phyloP scores from a whole-genome alignment of 2,113 vertebrate genomes.

The Lanius collurio region DNA sequence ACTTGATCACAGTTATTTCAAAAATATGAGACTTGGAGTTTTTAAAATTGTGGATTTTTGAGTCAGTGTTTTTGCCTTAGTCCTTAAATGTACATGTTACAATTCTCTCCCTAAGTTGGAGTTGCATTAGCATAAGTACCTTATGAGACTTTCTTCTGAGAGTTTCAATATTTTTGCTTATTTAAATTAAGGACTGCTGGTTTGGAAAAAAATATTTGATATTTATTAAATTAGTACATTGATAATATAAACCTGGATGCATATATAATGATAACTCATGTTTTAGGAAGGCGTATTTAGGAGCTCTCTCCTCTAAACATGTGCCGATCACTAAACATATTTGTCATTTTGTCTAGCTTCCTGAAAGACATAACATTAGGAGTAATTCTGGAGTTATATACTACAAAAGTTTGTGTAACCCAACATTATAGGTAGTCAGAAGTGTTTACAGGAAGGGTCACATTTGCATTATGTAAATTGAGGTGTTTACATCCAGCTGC shows the following conservation, averaged over 20 bases:
- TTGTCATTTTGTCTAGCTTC: not conserved
- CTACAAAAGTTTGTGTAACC: not conserved
- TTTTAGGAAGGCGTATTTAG: not conserved
- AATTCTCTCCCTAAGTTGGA: not conserved
- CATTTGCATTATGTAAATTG: constrained; percentile 47
- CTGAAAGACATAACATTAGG: not conserved
- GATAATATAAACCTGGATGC: not conserved
- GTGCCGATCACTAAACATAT: fast-evolving
- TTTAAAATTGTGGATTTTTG: not conserved
- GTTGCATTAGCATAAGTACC: not conserved
- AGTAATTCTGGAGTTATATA: not conserved
- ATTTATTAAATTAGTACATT: not conserved
- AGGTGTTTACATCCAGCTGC: not conserved
- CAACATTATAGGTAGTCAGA: not conserved
- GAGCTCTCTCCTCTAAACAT: not conserved
- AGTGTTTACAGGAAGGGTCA: constrained; percentile 34
- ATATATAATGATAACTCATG: not conserved
- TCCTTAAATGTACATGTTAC: not conserved
- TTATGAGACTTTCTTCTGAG: not conserved
- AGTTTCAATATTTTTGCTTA: not conserved
- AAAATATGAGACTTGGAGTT: not conserved
- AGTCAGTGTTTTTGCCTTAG: not conserved
- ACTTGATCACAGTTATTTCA: not conserved
- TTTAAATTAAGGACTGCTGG: not conserved
- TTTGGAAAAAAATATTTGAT: not conserved